These are phyloP conservation scores for Melanogrammus aeglefinus DNA, from an alignment of 2,797 vertebrate species.

Conservation along the genomic window DNA sequence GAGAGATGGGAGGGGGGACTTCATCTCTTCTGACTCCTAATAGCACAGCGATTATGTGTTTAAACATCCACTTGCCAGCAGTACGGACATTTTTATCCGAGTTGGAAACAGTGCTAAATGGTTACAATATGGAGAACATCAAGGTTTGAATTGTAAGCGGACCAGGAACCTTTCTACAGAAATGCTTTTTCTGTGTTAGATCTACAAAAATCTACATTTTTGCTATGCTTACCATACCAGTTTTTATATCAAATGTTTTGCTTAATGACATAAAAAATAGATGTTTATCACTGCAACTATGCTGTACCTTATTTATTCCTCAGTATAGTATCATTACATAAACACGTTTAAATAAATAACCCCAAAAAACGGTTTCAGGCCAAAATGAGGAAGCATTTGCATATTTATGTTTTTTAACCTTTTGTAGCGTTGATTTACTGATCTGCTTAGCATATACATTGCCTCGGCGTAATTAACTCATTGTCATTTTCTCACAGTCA, in stretches of 20 bases:
- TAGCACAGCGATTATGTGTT: slow-evolving; percentile 2
- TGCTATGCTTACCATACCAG: not conserved
- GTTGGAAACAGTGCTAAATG: not conserved
- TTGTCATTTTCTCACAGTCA: not conserved
- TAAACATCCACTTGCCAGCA: not conserved
- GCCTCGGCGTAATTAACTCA: not conserved
- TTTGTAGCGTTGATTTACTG: slow-evolving; percentile 1
- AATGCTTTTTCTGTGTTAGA: not conserved
- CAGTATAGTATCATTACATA: not conserved
- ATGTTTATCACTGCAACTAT: not conserved
- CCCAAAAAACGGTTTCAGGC: not conserved
- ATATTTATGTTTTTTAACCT: slow-evolving; percentile 4
- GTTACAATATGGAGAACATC: not conserved
- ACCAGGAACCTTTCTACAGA: not conserved
- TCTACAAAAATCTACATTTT: not conserved
- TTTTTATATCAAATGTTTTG: not conserved
- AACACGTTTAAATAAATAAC: not conserved
- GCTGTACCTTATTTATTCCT: not conserved
- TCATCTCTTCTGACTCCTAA: not conserved
- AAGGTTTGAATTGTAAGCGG: not conserved
- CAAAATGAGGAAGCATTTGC: not conserved
- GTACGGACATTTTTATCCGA: not conserved
- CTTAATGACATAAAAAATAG: not conserved
- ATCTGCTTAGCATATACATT: slow-evolving; percentile 2
- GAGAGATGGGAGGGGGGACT: not conserved